These are phyloP conservation scores for Aselliscus stoliczkanus DNA, from an alignment of 2,797 vertebrate species.

Conservation along the genomic window DNA sequence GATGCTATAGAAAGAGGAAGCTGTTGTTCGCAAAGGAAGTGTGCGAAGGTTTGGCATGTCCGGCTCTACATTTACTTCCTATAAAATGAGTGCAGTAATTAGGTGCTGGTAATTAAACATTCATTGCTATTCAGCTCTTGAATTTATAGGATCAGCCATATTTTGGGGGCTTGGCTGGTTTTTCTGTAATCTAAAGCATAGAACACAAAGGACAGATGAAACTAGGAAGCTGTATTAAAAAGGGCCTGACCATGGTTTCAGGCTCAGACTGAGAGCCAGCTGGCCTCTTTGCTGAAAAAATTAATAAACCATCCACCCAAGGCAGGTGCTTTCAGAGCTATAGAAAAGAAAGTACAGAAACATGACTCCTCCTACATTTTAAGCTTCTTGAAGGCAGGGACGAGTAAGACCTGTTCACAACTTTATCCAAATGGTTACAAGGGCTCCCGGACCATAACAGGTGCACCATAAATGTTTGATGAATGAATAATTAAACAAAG, in stretches of 20 bases:
- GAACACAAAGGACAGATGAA: background rate
- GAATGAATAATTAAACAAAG: constrained; percentile 22
- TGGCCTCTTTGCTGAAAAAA: background rate
- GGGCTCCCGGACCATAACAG: background rate
- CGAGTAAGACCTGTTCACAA: background rate
- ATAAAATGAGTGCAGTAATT: constrained; percentile 30
- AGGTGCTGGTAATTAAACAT: constrained; percentile 48
- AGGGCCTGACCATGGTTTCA: background rate
- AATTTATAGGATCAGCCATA: background rate
- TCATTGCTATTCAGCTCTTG: background rate
- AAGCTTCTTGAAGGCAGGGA: background rate
- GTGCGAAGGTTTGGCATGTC: background rate
- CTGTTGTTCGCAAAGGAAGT: background rate
- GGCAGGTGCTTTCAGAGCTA: background rate
- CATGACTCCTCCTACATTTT: background rate
- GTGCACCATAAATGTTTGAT: background rate
- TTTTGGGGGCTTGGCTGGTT: background rate
- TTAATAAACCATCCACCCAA: background rate
- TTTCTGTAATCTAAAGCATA: background rate
- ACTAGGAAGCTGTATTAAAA: background rate
- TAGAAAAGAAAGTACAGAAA: background rate
- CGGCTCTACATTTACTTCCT: background rate
- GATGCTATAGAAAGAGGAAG: background rate
- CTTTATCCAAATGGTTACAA: background rate
- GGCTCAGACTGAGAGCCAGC: background rate